Conservation (phyloP, 2,888 invertebrate genomes). For the Troilus luridus region DNA sequence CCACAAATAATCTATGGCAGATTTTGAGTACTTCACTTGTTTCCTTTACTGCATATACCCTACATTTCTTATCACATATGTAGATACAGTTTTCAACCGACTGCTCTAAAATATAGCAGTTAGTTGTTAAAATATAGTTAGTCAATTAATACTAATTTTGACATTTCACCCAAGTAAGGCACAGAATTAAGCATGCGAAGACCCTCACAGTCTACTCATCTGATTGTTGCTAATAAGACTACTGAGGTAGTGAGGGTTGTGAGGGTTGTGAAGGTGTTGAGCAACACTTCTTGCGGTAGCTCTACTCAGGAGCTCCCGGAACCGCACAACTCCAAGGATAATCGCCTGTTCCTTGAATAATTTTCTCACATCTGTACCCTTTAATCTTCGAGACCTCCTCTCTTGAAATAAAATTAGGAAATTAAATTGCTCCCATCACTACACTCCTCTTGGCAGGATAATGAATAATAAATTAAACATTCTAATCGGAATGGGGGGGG, state of each 20-base stretch:
- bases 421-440: neutral
- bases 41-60: too few species aligned
- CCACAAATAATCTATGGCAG: too few species aligned
- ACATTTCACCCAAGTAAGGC: too few species aligned
- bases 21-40: too few species aligned
- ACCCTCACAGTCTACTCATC: neutral
- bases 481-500: neutral
- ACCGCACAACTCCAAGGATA: neutral
- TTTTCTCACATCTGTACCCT: neutral
- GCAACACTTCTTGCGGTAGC: slow-evolving; percentile 5
- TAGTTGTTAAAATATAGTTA: too few species aligned
- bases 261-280: neutral
- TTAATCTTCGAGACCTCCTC: neutral
- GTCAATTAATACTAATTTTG: too few species aligned
- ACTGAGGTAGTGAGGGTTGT: neutral
- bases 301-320: neutral
- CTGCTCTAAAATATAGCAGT: too few species aligned
- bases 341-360: slow-evolving; percentile 19
- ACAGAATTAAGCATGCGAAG: neutral
- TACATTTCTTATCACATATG: too few species aligned
- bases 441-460: neutral
- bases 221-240: neutral
- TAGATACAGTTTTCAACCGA: too few species aligned
- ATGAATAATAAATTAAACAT: neutral
- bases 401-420: slow-evolving; percentile 25